Evolutionary conservation across 2,888 invertebrate species (phyloP).

Genomic region (Drosophila limbata): DNA sequence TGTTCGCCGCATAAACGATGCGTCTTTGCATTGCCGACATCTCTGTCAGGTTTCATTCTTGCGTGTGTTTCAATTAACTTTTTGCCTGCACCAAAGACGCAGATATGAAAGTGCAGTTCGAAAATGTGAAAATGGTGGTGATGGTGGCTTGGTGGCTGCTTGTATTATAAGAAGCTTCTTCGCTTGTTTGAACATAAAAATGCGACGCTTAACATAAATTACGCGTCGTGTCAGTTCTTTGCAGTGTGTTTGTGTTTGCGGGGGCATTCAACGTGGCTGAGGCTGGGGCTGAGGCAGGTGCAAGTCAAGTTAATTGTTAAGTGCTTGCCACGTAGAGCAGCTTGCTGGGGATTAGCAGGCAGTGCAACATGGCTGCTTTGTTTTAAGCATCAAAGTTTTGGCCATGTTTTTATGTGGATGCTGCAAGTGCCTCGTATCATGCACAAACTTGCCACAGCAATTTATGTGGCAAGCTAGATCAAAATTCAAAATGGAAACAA

Average conservation of each 20-base stretch:
- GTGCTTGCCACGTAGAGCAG: conserved; percentile 58
- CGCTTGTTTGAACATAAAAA: conserved; percentile 80
- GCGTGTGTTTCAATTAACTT: conserved; percentile 79
- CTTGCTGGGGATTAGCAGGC: conserved; percentile 67
- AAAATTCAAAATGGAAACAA: conserved; percentile 38
- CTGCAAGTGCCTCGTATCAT: conserved; percentile 28
- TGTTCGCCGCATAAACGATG: conserved; percentile 46
- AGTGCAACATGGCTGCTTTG: conserved; percentile 24
- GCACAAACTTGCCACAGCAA: conserved; percentile 68
- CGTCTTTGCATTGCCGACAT: conserved; percentile 32
- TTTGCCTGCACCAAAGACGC: conserved; percentile 71
- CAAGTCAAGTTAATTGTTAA: conserved; percentile 78
- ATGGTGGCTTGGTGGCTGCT: conserved; percentile 21
- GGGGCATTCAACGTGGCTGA: conserved; percentile 18
- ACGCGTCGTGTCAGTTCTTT: conserved; percentile 64
- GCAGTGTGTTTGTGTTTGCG: conserved; percentile 18
- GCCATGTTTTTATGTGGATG: conserved; percentile 54
- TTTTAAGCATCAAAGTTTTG: conserved; percentile 63
- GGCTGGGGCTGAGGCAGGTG: conserved; percentile 55
- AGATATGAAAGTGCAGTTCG: conserved; percentile 52
- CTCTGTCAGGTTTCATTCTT: conserved; percentile 64
- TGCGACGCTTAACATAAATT: conserved; percentile 81
- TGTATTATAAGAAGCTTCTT: conserved; percentile 78
- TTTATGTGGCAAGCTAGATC: conserved; percentile 30
- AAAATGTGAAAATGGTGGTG: conserved; percentile 42